Base-by-base conservation (phyloP, 1,140 invertebrate genomes). In the Drosophila rhopaloa region DNA sequence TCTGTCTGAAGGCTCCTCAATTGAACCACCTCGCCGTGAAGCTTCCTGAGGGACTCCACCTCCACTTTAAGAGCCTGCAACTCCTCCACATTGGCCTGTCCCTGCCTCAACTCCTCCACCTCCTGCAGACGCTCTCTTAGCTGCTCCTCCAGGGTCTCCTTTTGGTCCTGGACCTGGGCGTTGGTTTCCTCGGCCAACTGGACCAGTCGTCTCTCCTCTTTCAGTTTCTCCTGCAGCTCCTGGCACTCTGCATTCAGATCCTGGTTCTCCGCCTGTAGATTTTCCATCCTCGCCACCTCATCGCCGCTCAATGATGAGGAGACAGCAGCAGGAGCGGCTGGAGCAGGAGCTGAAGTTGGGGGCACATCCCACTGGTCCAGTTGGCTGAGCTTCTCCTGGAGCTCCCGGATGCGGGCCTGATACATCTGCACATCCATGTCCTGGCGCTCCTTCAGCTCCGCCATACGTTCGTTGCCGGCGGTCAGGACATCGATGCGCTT, bases 401-500 rank as follows among this genome's bases (percentile, higher is more conserved):
- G 92, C 85, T 96, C 95, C 72, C 95, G 94, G 79, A 95, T 95
- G 79, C 95, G 94, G 29, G 94, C 94, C 83, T 95, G 95, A 91
- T 95, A 95, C 73, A 96, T 93, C 73, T 96, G 94, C 67, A 95
- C 93, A 90, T 96, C 95, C 79, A 93, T 93, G 73, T 97, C 96
- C 92, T 96, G 95, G 65, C 95, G 95, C 90, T 97, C 96, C 92
- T 97, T 97, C 91, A 96, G 94, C 82, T 97, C 96, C 4, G 95
- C 91, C 75, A 97, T 94, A 51, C 95, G 94, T 40, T 97, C 96
- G 88, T 97, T 97, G n/a, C 96, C 96, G 16, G 95, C 93, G 4
- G 95, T 95, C 9, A 98, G 91, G 6, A 96, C 94, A 71, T 97
- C 96, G 55, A 97, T 94, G 90, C 94, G 94, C 79, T 97, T 96